Base-by-base conservation (phyloP, 2,888 invertebrate species). In the Apotomis capreana region DNA sequence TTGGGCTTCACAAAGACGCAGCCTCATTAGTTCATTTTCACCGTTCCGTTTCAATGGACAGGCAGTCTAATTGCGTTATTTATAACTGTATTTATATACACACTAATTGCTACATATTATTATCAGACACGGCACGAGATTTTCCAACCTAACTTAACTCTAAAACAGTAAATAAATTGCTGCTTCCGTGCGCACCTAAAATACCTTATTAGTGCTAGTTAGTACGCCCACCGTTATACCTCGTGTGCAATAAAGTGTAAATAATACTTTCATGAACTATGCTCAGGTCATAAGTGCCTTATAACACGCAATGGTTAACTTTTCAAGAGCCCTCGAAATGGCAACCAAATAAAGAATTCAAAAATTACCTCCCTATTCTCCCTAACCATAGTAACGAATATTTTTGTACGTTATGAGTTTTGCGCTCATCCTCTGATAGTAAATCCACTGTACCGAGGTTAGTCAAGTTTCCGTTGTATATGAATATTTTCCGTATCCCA, bases 301-400 rank as follows among this genome's bases (percentile, higher is more conserved):
- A 0, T 44, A 51, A 54, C 72, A 72, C 72, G 72, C 72, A 54
- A 72, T 54, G 58, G 46, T 68, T 67, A 68, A 46, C 68, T 68
- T 62, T 68, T 12, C 46, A 46, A 36, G 61, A 13, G 51, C 46
- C 52, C 9, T 37, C 52, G n/a, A 59, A 52, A 44, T 46, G 52
- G 15, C 15, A 36, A 54, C 46, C 36, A 55, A 52, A 62, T 72
- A 44, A 68, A 63, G 12, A 46, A 68, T 46, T 72, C 37, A 63
- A 54, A 59, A 63, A 63, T 63, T 62, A 62, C 51, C 10, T 54
- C 15, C n/a, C 4, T 49, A 54, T 46, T 3, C 37, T 26, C 26
- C 26, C 26, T 26, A 26, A 46, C 13, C 62, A 5, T 4, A 57
- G 44, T 44, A 13, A 40, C 62, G 4, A 4, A 5, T 37, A 54